Evolutionary conservation across 2,797 vertebrate species (phyloP), one percentile per base, ranked within the genome.

Genomic region (Anisognathus igniventris): DNA sequence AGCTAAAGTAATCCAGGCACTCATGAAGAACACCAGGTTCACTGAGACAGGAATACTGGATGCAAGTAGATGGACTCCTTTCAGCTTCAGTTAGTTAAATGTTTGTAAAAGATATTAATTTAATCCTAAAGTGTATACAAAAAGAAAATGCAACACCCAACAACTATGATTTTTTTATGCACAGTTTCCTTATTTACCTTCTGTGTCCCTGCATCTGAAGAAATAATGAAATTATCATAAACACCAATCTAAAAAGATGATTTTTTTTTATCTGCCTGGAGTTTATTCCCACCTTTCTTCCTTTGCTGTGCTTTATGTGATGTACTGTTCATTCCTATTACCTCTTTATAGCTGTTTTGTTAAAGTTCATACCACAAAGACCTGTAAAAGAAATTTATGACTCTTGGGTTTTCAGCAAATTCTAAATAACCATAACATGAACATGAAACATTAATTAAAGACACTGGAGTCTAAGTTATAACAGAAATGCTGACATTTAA

Each of bases 391-490:
- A 96, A 97, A 98, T 97, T 98, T 98, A 98, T 93, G 85, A 91
- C 95, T 96, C 96, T 82, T 90, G 96, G 92, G 97, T 92, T 97
- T 98, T 97, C 97, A 95, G 90, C 76, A 97, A 97, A 97, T 97
- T 97, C 97, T 98, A 98, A 98, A 98, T 98, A 98, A 97, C 96
- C 90, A 90, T 97, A 97, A 96, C 93, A 96, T 83, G 96, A 97
- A 96, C 96, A 97, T 94, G 97, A 97, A 97, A 88, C 96, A 98
- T 98, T 98, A 98, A 98, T 98, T 98, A 98, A 98, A 98, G 96
- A 97, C 94, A 91, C 88, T 91, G 80, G 93, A 97, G 94, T 96
- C 95, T 96, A 96, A 95, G 92, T 97, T 97, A 96, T 96, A 97
- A 97, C 94, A 93, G 93, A 92, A 96, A 96, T 96, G 93, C 81